phyloP scores from a whole-genome alignment of 2,797 vertebrate species.

The Pelochelys cantorii region DNA sequence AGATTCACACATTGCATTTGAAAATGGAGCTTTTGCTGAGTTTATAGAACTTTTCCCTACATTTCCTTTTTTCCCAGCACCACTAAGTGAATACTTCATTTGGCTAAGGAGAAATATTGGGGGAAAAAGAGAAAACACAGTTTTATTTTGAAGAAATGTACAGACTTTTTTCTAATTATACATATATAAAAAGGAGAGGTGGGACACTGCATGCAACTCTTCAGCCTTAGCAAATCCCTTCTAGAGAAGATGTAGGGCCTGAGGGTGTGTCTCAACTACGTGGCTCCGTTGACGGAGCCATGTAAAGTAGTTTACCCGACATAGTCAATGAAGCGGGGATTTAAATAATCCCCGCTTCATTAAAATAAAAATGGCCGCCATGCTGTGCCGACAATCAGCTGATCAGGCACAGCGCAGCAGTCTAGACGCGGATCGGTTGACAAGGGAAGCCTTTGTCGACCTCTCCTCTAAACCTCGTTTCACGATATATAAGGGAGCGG shows the following conservation, averaged over 20 bases:
- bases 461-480: too few relatives aligned
- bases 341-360: too few relatives aligned
- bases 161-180: neutral
- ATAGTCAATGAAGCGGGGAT: too few relatives aligned
- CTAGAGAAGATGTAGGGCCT: neutral
- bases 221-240: constrained; percentile 12
- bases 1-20: constrained; percentile 62
- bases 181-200: neutral
- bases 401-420: too few relatives aligned
- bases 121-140: constrained; percentile 27
- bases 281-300: too few relatives aligned
- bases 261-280: too few relatives aligned
- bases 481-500: too few relatives aligned
- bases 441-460: too few relatives aligned
- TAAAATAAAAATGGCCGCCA: too few relatives aligned
- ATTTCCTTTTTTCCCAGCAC: constrained; percentile 64
- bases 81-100: constrained; percentile 57
- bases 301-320: too few relatives aligned
- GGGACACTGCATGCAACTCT: constrained; percentile 25
- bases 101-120: constrained; percentile 57
- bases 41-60: constrained; percentile 55
- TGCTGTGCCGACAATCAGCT: too few relatives aligned
- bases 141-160: constrained; percentile 61
- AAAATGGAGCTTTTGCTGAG: constrained; percentile 63
- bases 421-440: too few relatives aligned